These are phyloP conservation scores for Chrysomela aeneicollis DNA, from an alignment of 2,888 invertebrate genomes.

Conservation along the genomic window DNA sequence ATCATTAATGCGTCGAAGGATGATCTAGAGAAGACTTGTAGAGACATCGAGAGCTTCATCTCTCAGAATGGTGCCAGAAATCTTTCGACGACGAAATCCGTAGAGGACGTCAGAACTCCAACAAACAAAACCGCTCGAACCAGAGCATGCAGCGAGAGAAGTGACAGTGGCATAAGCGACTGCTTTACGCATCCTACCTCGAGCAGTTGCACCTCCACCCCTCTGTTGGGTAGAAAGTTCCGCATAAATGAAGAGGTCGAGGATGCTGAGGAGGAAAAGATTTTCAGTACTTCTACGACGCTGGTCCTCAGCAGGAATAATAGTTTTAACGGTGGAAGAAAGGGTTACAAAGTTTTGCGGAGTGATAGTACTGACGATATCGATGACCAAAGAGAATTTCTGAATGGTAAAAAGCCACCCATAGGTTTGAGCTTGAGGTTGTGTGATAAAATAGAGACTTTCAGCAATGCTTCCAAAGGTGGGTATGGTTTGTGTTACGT, in stretches of 20 bases:
- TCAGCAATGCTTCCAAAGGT: slow-evolving; percentile 47
- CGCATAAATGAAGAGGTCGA: slow-evolving; percentile 55
- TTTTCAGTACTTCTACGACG: slow-evolving; percentile 21
- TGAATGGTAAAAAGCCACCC: slow-evolving; percentile 15
- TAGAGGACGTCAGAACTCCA: slow-evolving; percentile 4
- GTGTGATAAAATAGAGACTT: slow-evolving; percentile 44
- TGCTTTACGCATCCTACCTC: slow-evolving; percentile 59
- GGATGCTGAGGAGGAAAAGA: slow-evolving; percentile 26
- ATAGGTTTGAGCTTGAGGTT: slow-evolving; percentile 34
- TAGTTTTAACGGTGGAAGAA: slow-evolving; percentile 4
- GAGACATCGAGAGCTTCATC: slow-evolving; percentile 12
- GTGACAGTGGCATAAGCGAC: slow-evolving; percentile 67
- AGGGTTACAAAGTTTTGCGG: slow-evolving; percentile 14
- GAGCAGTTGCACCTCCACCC: slow-evolving; percentile 51
- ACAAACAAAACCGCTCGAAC: slow-evolving; percentile 37
- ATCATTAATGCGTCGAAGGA: slow-evolving; percentile 16
- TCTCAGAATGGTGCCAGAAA: background rate
- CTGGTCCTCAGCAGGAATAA: slow-evolving; percentile 29
- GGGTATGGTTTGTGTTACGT: slow-evolving; percentile 31
- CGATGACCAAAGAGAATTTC: background rate
- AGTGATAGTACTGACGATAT: slow-evolving; percentile 20
- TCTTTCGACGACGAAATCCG: background rate
- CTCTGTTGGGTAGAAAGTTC: slow-evolving; percentile 55
- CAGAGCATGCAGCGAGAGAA: slow-evolving; percentile 64
- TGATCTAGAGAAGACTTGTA: slow-evolving; percentile 10